Base-by-base conservation (phyloP, 2,888 invertebrate genomes). In the Calliopum simillimum region DNA sequence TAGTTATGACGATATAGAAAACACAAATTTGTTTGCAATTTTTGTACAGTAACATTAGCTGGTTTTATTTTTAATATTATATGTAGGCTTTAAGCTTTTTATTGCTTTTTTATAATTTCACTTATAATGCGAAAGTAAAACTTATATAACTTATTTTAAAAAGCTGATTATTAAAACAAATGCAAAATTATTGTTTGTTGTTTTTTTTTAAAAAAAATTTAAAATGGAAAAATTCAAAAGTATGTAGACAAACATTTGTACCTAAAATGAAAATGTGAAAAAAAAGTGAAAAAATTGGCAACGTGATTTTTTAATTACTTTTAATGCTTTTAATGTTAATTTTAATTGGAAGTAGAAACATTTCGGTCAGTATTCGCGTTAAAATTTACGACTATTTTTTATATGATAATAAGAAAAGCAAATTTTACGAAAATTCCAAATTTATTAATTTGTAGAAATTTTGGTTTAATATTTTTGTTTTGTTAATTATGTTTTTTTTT, bases 351-450 rank as follows among this genome's bases (percentile, higher is more conserved):
- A 68, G 21, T 49, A 51, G 47, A 61, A 67, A 72, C 62, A 73
- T 75, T 76, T 76, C 75, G 76, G 76, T 76, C 76, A 76, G 76
- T 76, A 76, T 76, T 76, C 75, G 71, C 73, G 70, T 69, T 33
- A 71, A 71, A 75, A 73, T 73, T 65, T 71, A 70, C 74, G 70
- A 73, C 70, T 66, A 72, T 65, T n/a, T 23, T 62, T 47, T 68
- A 69, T 43, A 58, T 16, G 46, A 33, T 21, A 49, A 46, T 53
- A 64, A 58, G 55, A 65, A 68, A 69, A 51, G 47, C 44, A 65
- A 70, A 66, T 65, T 61, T 70, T 70, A 46, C 14, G 41, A 66
- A 58, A 70, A 66, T 68, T 61, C 51, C 46, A 65, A 71, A 59
- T 65, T 61, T 25, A 70, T 68, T 61, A n/a, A 56, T 51, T 67